phyloP scores from a whole-genome alignment of 53 echinoderm and acorn worm species.

The Glandiceps talaboti region DNA sequence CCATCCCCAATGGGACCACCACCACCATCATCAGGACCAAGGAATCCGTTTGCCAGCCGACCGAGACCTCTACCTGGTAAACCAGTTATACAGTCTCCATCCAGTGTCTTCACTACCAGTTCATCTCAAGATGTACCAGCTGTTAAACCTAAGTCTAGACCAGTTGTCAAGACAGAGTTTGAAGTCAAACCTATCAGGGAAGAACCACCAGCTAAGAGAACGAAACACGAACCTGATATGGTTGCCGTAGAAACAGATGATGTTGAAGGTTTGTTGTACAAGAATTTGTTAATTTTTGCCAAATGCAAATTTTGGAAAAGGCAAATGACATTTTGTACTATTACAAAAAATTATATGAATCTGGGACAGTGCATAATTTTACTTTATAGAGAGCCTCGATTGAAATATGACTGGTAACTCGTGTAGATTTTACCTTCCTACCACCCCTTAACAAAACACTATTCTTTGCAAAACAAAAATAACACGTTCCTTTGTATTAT shows the following conservation, averaged over 20 bases:
- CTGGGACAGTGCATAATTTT: too few species aligned
- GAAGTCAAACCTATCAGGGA: slow-evolving; percentile 19
- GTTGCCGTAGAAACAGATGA: slow-evolving; percentile 13
- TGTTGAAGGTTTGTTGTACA: slow-evolving; percentile 13
- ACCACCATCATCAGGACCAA: background rate
- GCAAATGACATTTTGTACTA: too few species aligned
- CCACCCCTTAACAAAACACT: too few species aligned
- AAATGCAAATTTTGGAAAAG: too few species aligned
- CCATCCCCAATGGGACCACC: background rate
- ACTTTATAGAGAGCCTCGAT: too few species aligned
- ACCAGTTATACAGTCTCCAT: background rate
- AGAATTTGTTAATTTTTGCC: too few species aligned
- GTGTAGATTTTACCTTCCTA: too few species aligned
- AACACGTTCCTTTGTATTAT: too few species aligned
- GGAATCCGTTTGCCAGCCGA: background rate
- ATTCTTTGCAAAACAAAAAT: too few species aligned
- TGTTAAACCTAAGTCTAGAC: background rate
- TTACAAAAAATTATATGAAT: too few species aligned
- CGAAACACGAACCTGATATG: slow-evolving; percentile 12
- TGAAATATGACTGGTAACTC: too few species aligned
- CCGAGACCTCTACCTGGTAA: background rate
- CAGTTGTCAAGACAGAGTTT: background rate
- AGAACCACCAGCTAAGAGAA: slow-evolving; percentile 3
- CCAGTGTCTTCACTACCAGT: too few species aligned
- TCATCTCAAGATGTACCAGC: background rate